A percentile compares a stretch with the other conserved stretches of the same genome.
phyloP scores from a whole-genome alignment of 2,113 vertebrate species.

The Chlorocebus sabaeus region DNA sequence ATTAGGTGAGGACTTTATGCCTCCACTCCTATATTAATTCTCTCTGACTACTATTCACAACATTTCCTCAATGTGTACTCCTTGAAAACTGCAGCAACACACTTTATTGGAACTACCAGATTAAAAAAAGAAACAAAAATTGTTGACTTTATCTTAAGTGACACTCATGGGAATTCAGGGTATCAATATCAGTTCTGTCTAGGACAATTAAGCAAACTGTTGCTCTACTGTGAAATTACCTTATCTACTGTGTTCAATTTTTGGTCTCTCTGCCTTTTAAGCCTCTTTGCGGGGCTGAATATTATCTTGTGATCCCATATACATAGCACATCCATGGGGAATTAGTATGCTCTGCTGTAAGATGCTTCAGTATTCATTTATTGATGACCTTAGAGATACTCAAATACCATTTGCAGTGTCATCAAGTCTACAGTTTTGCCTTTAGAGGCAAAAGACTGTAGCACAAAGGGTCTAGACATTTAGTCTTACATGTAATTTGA shows the following conservation, averaged over 20 bases:
- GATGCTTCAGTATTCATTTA: neutral
- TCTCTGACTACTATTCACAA: neutral
- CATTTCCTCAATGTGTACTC: neutral
- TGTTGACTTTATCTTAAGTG: conserved; percentile 42
- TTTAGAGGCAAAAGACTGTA: neutral
- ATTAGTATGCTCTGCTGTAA: neutral
- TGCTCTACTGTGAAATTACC: neutral
- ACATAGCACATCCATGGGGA: neutral
- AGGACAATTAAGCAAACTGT: conserved; percentile 5
- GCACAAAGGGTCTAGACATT: neutral
- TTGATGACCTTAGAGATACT: neutral
- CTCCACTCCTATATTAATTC: neutral
- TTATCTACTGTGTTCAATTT: neutral
- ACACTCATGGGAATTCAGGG: neutral
- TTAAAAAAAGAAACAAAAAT: conserved; percentile 8
- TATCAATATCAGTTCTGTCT: neutral
- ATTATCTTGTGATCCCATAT: neutral
- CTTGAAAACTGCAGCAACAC: neutral
- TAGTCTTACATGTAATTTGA: neutral
- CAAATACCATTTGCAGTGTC: neutral
- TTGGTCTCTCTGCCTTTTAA: neutral
- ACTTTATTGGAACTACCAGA: neutral
- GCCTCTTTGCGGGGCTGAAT: neutral
- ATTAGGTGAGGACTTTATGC: neutral
- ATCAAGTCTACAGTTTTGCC: neutral